Evolutionary conservation across 2,888 invertebrate genomes (phyloP).

Genomic region (Lymantria monacha): DNA sequence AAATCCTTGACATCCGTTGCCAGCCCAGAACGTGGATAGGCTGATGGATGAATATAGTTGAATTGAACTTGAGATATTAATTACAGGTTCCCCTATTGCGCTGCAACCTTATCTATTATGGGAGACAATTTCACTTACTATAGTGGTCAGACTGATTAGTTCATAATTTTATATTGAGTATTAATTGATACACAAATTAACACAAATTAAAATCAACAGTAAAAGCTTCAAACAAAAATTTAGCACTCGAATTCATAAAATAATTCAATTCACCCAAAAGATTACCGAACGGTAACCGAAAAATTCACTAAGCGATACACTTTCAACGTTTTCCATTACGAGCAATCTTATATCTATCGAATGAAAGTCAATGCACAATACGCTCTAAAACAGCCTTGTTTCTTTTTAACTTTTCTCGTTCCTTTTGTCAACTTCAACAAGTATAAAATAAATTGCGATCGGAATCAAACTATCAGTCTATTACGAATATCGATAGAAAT

Average conservation of each 20-base stretch:
- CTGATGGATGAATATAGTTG: too few relatives aligned
- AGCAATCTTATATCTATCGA: conserved; percentile 39
- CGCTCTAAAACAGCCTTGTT: conserved; percentile 39
- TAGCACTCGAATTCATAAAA: too few relatives aligned
- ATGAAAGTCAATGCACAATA: conserved; percentile 65
- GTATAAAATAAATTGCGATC: conserved; percentile 69
- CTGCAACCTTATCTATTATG: too few relatives aligned
- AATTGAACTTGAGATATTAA: too few relatives aligned
- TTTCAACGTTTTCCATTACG: conserved; percentile 50
- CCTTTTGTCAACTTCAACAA: conserved; percentile 47
- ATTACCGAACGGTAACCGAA: conserved; percentile 37
- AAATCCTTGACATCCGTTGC: too few relatives aligned
- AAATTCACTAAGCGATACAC: conserved; percentile 28
- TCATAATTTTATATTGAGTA: too few relatives aligned
- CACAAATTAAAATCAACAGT: too few relatives aligned
- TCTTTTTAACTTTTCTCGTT: conserved; percentile 56
- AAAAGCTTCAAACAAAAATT: too few relatives aligned
- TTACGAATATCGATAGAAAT: conserved; percentile 52
- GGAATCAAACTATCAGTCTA: conserved; percentile 54
- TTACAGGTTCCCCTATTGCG: too few relatives aligned
- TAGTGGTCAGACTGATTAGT: background rate
- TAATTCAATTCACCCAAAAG: conserved; percentile 9
- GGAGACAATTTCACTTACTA: too few relatives aligned
- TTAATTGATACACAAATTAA: too few relatives aligned
- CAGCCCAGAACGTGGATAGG: too few relatives aligned